A percentile compares a stretch with the other conserved stretches of the same genome.
Evolutionary conservation across 2,888 invertebrate species (phyloP).

Genomic region (Zeuzera pyrina): DNA sequence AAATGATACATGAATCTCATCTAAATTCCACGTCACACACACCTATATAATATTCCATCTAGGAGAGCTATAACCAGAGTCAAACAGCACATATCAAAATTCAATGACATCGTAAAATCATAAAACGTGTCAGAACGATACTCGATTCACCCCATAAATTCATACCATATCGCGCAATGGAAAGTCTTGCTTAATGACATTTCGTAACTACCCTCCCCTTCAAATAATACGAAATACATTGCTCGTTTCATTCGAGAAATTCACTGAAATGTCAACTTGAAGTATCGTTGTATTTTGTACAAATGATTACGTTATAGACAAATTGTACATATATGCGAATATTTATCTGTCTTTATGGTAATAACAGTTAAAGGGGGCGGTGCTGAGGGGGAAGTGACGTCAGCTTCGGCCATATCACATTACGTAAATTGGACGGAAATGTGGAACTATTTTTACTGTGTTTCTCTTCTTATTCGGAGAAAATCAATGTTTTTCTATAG

Average conservation of each 20-base stretch:
- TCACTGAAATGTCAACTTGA: neutral
- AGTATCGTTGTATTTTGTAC: neutral
- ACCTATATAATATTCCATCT: constrained; percentile 1
- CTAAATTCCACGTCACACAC: constrained; percentile 4
- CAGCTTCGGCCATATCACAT: constrained; percentile 40
- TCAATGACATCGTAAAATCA: constrained; percentile 26
- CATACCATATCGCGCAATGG: constrained; percentile 16
- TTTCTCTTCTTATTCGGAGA: constrained; percentile 21
- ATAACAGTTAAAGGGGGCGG: constrained; percentile 25
- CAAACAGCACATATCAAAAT: constrained; percentile 26
- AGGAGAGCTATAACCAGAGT: constrained; percentile 1
- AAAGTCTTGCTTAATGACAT: constrained; percentile 1
- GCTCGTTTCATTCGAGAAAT: neutral
- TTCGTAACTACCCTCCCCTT: constrained; percentile 16
- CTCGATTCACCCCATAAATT: constrained; percentile 26
- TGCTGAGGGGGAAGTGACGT: constrained; percentile 20
- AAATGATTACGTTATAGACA: neutral
- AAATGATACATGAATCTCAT: constrained; percentile 6
- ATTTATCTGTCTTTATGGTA: constrained; percentile 48
- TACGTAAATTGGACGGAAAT: constrained; percentile 58
- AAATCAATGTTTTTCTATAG: constrained; percentile 6
- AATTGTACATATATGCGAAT: constrained; percentile 28
- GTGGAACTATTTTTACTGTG: constrained; percentile 42
- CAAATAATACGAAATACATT: constrained; percentile 8
- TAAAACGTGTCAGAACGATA: constrained; percentile 33